Evolutionary conservation across 1,140 invertebrate species (phyloP), one percentile per base, ranked within the genome.

Genomic region (Hypsibius dujardini): DNA sequence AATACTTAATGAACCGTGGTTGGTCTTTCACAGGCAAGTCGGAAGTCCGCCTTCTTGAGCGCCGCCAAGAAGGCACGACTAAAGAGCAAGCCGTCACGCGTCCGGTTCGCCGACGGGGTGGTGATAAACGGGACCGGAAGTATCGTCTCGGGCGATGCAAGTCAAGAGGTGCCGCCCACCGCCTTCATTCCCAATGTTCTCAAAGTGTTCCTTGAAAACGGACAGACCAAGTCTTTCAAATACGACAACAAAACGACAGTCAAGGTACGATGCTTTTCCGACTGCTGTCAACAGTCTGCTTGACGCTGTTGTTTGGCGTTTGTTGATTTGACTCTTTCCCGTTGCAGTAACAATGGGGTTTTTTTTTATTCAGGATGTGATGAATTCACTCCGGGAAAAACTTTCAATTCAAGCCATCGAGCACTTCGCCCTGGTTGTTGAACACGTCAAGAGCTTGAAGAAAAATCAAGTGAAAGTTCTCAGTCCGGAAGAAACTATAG

Each of bases 161-260:
- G 40, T 76, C 77, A 47, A 60, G 74, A 42, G 73, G 75, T 42
- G 3, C 70, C 46, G 72, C 76, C 7, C 71, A 74, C 28, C 71
- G 69, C 90, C 15, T 88, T 90, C 47, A 90, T 93, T 86, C 90
- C 90, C 12, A 93, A 92, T 80, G 90, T 94, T 7, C 83, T 94
- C 46, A 92, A 93, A 81, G 84, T 86, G 40, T 94, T 92, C 77
- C 81, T 94, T 46, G 92, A 95, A 80, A 95, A 94, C 78, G 90
- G 91, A 1, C 91, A 94, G 80, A 94, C 91, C 1, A 93, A 93
- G 79, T 92, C 90, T n/a, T 95, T 95, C 79, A 93, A 93, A 78
- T 95, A 95, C 78, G 90, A 95, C 80, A 85, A 86, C 46, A 88
- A 85, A 69, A 95, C 91, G 15, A 90, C 88, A 1, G 90, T 94